Evolutionary conservation across 2,888 invertebrate genomes (phyloP).

Genomic region (Drosophila barbarae): DNA sequence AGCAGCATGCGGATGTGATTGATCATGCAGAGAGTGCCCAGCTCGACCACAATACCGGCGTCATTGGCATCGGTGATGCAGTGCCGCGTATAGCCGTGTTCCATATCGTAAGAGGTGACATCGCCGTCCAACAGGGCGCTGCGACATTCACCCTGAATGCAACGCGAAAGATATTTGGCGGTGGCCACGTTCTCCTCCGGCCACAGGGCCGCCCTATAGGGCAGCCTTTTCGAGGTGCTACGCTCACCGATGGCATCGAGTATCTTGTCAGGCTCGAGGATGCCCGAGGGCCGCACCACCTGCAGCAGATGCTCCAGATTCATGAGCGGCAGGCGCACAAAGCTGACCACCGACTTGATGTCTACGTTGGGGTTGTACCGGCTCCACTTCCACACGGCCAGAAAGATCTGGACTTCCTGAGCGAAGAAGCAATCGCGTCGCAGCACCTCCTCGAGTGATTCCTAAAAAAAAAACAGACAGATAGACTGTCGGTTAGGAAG

Average conservation of each 20-base stretch:
- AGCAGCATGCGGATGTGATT: slow-evolving; percentile 95
- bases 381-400: slow-evolving; percentile 93
- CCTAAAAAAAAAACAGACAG: slow-evolving; percentile 64
- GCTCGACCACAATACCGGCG: slow-evolving; percentile 91
- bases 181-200: slow-evolving; percentile 96
- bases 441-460: slow-evolving; percentile 89
- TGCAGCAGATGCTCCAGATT: slow-evolving; percentile 91
- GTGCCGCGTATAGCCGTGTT: slow-evolving; percentile 94
- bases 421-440: slow-evolving; percentile 97
- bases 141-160: slow-evolving; percentile 93
- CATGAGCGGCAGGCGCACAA: slow-evolving; percentile 92
- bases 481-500: neutral
- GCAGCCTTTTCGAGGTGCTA: slow-evolving; percentile 89
- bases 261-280: slow-evolving; percentile 93
- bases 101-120: slow-evolving; percentile 92
- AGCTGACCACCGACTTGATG: slow-evolving; percentile 82
- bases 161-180: slow-evolving; percentile 88
- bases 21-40: slow-evolving; percentile 91
- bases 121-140: slow-evolving; percentile 94
- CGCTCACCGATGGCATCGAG: slow-evolving; percentile 96
- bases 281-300: slow-evolving; percentile 91
- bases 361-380: slow-evolving; percentile 85
- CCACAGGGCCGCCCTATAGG: slow-evolving; percentile 90
- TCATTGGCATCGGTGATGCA: slow-evolving; percentile 86
- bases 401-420: slow-evolving; percentile 96